A percentile compares a stretch with the other conserved stretches of the same genome.
Conservation (phyloP, 1,140 invertebrate species). For the Probaryconus sp. region DNA sequence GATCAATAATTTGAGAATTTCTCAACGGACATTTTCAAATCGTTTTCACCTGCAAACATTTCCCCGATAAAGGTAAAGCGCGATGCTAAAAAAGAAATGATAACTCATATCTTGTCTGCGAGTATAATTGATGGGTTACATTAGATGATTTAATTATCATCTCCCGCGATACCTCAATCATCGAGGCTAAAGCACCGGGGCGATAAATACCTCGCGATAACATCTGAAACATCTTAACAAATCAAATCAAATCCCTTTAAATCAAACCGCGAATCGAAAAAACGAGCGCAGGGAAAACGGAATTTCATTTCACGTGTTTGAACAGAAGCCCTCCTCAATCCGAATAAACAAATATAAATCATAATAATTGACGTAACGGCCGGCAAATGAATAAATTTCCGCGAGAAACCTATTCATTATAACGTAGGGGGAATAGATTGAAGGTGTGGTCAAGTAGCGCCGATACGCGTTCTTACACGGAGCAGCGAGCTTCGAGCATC, state of each 20-base stretch:
- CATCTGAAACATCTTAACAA: constrained; percentile 9
- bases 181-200: constrained; percentile 6
- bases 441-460: constrained; percentile 49
- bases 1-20: too few relatives aligned
- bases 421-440: constrained; percentile 1
- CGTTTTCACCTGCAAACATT: too few relatives aligned
- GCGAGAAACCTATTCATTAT: constrained; percentile 18
- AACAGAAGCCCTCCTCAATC: constrained; percentile 7
- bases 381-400: constrained; percentile 25
- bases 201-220: constrained; percentile 25
- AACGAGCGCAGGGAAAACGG: background rate
- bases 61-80: too few relatives aligned
- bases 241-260: constrained; percentile 13
- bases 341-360: constrained; percentile 14
- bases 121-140: constrained; percentile 17
- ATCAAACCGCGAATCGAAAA: constrained; percentile 16
- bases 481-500: constrained; percentile 32
- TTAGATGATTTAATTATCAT: constrained; percentile 41
- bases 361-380: constrained; percentile 46
- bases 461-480: background rate
- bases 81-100: background rate
- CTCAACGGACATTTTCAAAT: too few relatives aligned
- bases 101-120: constrained; percentile 21
- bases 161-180: constrained; percentile 15
- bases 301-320: background rate